Percentiles rank a stretch among this genome's conserved stretches.
Evolutionary conservation across 2,888 invertebrate genomes (phyloP).

Genomic region (Synergus japonicus): DNA sequence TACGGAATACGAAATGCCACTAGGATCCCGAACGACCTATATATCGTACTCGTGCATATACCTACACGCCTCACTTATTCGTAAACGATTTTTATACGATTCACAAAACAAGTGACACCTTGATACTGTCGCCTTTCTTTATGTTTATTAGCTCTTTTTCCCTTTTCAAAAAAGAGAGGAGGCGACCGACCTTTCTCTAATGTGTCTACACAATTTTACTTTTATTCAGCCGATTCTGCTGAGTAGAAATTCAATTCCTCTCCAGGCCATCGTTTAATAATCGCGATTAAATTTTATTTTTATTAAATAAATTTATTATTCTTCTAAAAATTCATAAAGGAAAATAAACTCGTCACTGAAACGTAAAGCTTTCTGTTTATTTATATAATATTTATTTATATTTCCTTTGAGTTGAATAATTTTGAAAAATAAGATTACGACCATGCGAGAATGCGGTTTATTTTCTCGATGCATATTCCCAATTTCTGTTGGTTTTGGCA

Average conservation of each 20-base stretch:
- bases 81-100: slow-evolving; percentile 53
- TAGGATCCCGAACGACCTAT: slow-evolving; percentile 58
- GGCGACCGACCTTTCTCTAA: neutral
- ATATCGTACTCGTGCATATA: slow-evolving; percentile 64
- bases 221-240: neutral
- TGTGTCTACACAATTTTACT: neutral
- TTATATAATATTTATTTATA: neutral
- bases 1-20: slow-evolving; percentile 54
- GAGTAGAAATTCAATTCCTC: neutral
- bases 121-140: slow-evolving; percentile 5
- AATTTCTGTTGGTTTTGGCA: slow-evolving; percentile 30
- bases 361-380: neutral
- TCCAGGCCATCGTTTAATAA: neutral
- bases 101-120: slow-evolving; percentile 49
- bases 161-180: neutral
- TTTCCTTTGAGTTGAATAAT: neutral
- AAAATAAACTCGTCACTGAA: too few relatives aligned
- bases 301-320: too few relatives aligned
- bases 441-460: neutral
- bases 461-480: neutral
- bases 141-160: slow-evolving; percentile 16
- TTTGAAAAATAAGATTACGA: slow-evolving; percentile 10
- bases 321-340: neutral
- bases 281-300: neutral
- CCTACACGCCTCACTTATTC: slow-evolving; percentile 64